These are phyloP conservation scores for Probaryconus sp. DNA, from an alignment of 1,140 invertebrate genomes.

Conservation along the genomic window DNA sequence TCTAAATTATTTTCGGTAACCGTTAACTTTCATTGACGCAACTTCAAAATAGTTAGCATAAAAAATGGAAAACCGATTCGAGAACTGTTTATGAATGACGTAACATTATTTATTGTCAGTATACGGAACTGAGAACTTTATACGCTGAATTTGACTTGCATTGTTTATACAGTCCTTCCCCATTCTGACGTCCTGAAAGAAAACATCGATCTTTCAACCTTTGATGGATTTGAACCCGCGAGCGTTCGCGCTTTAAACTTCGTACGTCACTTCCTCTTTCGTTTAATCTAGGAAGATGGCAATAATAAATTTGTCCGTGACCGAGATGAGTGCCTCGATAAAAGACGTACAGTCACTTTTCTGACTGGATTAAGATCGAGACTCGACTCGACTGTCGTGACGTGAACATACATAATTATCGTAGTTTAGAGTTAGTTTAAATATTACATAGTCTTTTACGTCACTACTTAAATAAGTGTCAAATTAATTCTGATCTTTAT, in stretches of 20 bases:
- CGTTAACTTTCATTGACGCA: too few species aligned
- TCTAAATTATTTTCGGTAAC: too few species aligned
- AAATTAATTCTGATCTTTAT: too few species aligned
- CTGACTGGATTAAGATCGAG: slow-evolving; percentile 6
- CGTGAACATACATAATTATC: too few species aligned
- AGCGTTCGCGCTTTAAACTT: slow-evolving; percentile 40
- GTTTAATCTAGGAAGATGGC: slow-evolving; percentile 33
- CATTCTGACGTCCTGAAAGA: slow-evolving; percentile 25
- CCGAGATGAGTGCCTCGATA: slow-evolving; percentile 31
- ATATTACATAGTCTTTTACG: too few species aligned
- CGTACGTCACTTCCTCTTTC: slow-evolving; percentile 43
- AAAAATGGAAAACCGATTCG: too few species aligned
- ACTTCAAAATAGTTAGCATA: too few species aligned
- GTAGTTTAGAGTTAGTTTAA: too few species aligned
- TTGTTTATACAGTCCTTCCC: slow-evolving; percentile 46
- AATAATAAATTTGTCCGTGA: slow-evolving; percentile 55
- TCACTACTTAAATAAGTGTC: too few species aligned
- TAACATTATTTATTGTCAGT: slow-evolving; percentile 23
- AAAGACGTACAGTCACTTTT: slow-evolving; percentile 15
- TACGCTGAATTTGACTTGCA: slow-evolving; percentile 39
- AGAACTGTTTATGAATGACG: slow-evolving; percentile 23
- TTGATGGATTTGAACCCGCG: slow-evolving; percentile 48
- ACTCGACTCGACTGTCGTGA: too few species aligned
- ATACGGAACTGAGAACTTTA: slow-evolving; percentile 18
- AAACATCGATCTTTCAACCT: slow-evolving; percentile 45